Conservation (phyloP, 2,797 vertebrate genomes). For the Crypturellus tataupa region DNA sequence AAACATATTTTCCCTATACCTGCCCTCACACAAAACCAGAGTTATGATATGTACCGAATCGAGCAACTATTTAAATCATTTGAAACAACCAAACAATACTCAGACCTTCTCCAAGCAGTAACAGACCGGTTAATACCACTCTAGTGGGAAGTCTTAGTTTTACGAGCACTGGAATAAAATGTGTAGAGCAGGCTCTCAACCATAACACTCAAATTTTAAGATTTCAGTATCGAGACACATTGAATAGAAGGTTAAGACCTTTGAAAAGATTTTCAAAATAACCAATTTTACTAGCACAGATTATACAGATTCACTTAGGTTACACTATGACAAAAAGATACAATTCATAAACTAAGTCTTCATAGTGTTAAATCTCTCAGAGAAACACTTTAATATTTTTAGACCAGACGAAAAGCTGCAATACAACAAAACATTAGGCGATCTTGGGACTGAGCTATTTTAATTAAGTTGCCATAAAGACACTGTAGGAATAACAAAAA, state of each 20-base stretch:
- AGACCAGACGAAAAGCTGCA: neutral
- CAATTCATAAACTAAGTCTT: neutral
- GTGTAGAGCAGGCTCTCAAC: neutral
- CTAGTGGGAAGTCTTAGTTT: neutral
- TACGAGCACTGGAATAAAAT: neutral
- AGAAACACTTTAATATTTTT: neutral
- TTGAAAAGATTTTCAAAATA: neutral
- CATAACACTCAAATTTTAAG: neutral
- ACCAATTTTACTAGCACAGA: neutral
- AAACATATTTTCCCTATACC: neutral
- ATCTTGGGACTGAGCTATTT: fast-evolving
- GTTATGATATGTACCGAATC: neutral
- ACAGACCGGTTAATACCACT: neutral
- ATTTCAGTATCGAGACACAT: neutral
- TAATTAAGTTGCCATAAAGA: neutral
- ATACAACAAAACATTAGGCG: neutral
- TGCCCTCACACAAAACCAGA: neutral
- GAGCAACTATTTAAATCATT: neutral
- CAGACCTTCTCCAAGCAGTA: neutral
- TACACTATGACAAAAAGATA: neutral
- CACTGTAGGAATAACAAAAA: neutral
- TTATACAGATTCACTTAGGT: neutral
- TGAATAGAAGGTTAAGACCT: neutral
- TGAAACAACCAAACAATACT: neutral
- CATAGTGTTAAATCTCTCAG: neutral